Evolutionary conservation across 2,113 vertebrate species (phyloP).

Genomic region (Urocitellus parryii): DNA sequence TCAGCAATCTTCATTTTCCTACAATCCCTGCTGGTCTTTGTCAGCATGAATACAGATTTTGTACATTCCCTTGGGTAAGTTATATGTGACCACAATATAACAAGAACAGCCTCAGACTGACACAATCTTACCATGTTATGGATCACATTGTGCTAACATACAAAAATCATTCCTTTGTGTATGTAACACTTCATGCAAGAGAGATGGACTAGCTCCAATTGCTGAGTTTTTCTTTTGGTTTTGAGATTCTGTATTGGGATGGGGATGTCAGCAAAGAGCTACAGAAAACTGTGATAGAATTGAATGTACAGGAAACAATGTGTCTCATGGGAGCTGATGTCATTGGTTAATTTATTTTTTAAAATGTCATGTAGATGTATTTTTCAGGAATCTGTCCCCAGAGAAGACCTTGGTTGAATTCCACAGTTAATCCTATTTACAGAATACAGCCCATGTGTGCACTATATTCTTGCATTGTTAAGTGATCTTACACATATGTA

Average conservation of each 20-base stretch:
- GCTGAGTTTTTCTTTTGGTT: slow-evolving; percentile 63
- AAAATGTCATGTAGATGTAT: slow-evolving; percentile 73
- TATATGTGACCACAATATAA: slow-evolving; percentile 58
- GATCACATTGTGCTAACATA: slow-evolving; percentile 57
- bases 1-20: slow-evolving; percentile 50
- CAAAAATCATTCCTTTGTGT: slow-evolving; percentile 55
- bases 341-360: slow-evolving; percentile 79
- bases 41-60: slow-evolving; percentile 44
- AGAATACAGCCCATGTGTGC: slow-evolving; percentile 53
- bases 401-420: slow-evolving; percentile 75
- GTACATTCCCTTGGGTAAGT: slow-evolving; percentile 29
- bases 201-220: slow-evolving; percentile 45
- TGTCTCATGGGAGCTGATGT: slow-evolving; percentile 66
- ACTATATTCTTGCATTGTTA: slow-evolving; percentile 73
- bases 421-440: slow-evolving; percentile 75
- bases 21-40: slow-evolving; percentile 33
- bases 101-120: slow-evolving; percentile 35
- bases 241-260: slow-evolving; percentile 69
- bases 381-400: slow-evolving; percentile 71
- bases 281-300: slow-evolving; percentile 60
- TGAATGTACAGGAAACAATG: slow-evolving; percentile 63
- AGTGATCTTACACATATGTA: slow-evolving; percentile 66
- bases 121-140: neutral
- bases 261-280: slow-evolving; percentile 60
- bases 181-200: slow-evolving; percentile 56